Evolutionary conservation across 2,888 invertebrate genomes (phyloP).

Genomic region (Chalcosyrphus nemorum): DNA sequence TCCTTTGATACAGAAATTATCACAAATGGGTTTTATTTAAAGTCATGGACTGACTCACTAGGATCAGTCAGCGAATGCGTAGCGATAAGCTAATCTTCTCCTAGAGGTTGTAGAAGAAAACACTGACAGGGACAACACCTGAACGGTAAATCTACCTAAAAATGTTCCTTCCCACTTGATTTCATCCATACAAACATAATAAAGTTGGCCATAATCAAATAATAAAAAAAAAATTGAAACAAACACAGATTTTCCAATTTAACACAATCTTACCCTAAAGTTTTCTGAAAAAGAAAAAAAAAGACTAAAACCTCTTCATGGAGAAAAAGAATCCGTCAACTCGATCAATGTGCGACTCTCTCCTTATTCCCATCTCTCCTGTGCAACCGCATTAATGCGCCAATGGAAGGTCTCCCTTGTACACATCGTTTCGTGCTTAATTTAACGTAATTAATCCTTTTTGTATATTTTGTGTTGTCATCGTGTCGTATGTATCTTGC

Average conservation of each 20-base stretch:
- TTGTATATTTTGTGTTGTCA: slow-evolving; percentile 70
- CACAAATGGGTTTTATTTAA: too few relatives aligned
- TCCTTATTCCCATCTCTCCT: slow-evolving; percentile 58
- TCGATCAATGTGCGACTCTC: slow-evolving; percentile 27
- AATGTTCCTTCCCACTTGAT: too few relatives aligned
- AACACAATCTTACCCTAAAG: neutral
- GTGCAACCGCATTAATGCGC: slow-evolving; percentile 69
- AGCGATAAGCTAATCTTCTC: too few relatives aligned
- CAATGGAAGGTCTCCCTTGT: slow-evolving; percentile 67
- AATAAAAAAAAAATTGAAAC: neutral
- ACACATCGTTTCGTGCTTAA: slow-evolving; percentile 74
- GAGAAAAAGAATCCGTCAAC: slow-evolving; percentile 15
- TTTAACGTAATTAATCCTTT: slow-evolving; percentile 74
- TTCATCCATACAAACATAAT: neutral
- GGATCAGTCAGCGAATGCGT: too few relatives aligned
- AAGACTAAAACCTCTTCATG: neutral
- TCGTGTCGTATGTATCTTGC: slow-evolving; percentile 41
- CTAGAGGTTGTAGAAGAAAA: too few relatives aligned
- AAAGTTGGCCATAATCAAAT: too few relatives aligned
- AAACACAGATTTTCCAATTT: neutral
- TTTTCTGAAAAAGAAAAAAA: neutral
- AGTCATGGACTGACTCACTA: too few relatives aligned
- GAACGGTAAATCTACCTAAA: too few relatives aligned
- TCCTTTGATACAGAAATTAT: too few relatives aligned
- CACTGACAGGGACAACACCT: too few relatives aligned